Conservation (phyloP, 2,797 vertebrate species). For the Apodemus agrarius region DNA sequence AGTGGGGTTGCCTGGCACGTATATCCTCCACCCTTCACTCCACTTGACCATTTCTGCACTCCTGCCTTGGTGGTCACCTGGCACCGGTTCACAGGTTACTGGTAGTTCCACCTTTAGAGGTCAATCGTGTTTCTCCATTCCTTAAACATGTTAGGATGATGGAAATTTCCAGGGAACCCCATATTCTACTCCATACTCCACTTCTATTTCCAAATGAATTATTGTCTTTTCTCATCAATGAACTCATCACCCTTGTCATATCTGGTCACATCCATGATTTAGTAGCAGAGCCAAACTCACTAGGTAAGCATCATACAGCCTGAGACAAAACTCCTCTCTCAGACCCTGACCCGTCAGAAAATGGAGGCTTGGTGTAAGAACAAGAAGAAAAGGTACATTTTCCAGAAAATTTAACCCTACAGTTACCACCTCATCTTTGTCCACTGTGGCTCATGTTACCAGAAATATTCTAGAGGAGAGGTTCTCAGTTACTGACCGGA, state of each 20-base stretch:
- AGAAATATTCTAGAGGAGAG: neutral
- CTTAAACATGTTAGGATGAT: neutral
- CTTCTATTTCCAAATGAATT: neutral
- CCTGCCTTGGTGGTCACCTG: neutral
- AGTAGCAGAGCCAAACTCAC: neutral
- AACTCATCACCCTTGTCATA: neutral
- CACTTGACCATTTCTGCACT: too few relatives aligned
- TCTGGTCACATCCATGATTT: too few relatives aligned
- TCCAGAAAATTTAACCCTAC: neutral
- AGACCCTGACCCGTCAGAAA: neutral
- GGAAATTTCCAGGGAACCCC: rapidly evolving
- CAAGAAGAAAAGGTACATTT: too few relatives aligned
- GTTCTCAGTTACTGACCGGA: neutral
- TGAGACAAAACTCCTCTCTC: neutral
- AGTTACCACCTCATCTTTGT: rapidly evolving
- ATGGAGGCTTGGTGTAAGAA: neutral
- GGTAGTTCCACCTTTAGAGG: rapidly evolving
- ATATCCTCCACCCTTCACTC: rapidly evolving
- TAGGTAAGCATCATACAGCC: rapidly evolving
- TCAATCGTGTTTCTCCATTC: neutral
- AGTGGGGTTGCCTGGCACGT: rapidly evolving
- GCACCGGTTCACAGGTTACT: neutral
- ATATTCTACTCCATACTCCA: rapidly evolving
- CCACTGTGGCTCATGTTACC: rapidly evolving
- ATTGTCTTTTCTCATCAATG: too few relatives aligned